Base-by-base conservation (phyloP, 2,797 vertebrate species). In the Microhierax caerulescens region DNA sequence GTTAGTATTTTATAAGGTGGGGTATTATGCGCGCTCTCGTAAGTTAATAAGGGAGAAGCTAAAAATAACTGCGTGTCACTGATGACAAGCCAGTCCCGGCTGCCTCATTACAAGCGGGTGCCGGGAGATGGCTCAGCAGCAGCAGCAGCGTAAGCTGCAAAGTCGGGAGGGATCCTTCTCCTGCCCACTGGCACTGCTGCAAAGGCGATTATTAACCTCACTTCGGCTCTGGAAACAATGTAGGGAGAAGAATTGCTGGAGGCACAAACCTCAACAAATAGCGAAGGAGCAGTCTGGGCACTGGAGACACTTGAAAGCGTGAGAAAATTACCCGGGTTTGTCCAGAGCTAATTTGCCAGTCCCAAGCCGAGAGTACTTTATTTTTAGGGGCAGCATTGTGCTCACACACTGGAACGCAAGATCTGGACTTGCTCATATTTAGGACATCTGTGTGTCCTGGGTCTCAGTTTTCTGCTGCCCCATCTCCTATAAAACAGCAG, bases 151-250 rank as follows among this genome's bases (percentile, higher is more conserved):
- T 48, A 15, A 82, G 63, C 64, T 70, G 70, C 75, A 27, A 34
- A 93, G 60, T 41, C 2, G 0, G n/a, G 48, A 94, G 76, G 68
- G 68, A 27, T 77, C 68, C 79, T 88, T 57, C 57, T 88, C 61
- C 79, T 85, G 69, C 69, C 73, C 47, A 22, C 51, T 69, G 90
- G 82, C 80, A 25, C 59, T 70, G n/a, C 74, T 67, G 54, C 73
- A 74, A 36, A 83, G 65, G 48, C 90, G 93, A 20, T 94, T 92
- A 20, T 94, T 92, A 85, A 90, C 80, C 74, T 95, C 70, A 24
- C 69, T 90, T 86, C 75, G 70, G 30, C 88, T 93, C 67, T 91
- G 78, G 64, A 74, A 79, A 73, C n/a, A 85, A 7, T 2, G 2
- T 3, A 34, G 28, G 59, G 63, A 70, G 59, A 85, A 86, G 68